Base-by-base conservation (phyloP, 2,113 vertebrate species). In the Erinaceus europaeus region DNA sequence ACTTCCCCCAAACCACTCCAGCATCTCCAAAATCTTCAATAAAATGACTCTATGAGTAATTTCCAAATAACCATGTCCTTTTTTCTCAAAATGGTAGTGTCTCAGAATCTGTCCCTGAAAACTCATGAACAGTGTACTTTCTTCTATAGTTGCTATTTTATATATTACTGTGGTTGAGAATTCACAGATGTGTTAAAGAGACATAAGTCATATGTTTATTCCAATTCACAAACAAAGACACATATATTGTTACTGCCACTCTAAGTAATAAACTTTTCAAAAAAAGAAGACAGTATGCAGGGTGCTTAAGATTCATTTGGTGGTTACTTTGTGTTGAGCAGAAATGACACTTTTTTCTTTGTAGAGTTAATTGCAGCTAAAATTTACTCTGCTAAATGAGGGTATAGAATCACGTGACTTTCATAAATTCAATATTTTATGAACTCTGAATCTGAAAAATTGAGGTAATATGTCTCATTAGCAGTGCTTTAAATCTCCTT, bases 141-240 rank as follows among this genome's bases (percentile, higher is more conserved):
- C 27, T 15, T 6, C 36, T 9, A 7, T 0, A n/a, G 14, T 3
- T 8, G 25, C 42, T 38, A 1, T 9, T 9, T 15, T n/a, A 17
- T 1, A 25, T 2, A 23, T 4, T 3, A 1, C 0, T 5, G 1
- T 55, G 23, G 34, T 8, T 9, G 21, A 20, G 29, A 55, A 65
- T 48, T n/a, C 0, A n/a, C 1, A 2, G 50, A 23, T 25, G 10
- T 6, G 5, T 1, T 3, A 23, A 23, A 53, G 55, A 65, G 17
- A 29, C n/a, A n/a, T n/a, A n/a, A n/a, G n/a, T 53, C 55, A 46
- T 27, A 67, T 44, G 14, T 67, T 57, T 27, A 57, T 27, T 57
- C 29, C 55, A n/a, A n/a, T n/a, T n/a, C 25, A 29, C 23, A 29
- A 25, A 2, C 40, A 38, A 18, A 18, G n/a, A 46, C 34, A 7